A percentile compares a stretch with the other conserved stretches of the same genome.
phyloP scores from a whole-genome alignment of 2,888 invertebrate genomes.

The Orthonevra nobilis region DNA sequence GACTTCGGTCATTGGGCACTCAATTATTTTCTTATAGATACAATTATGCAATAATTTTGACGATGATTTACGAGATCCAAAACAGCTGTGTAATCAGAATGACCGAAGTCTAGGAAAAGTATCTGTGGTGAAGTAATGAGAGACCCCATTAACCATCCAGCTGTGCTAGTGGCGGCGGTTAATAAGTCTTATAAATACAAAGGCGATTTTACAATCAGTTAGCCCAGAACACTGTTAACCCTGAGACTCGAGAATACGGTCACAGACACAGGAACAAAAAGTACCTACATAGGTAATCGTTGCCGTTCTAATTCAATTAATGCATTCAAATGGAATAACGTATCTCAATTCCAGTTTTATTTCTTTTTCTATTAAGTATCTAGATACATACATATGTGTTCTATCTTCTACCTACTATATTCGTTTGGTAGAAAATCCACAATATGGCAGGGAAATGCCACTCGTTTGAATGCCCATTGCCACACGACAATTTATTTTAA shows the following conservation, averaged over 20 bases:
- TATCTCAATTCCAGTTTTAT: background rate
- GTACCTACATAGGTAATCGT: too few species aligned
- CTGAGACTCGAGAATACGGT: conserved; percentile 52
- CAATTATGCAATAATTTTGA: too few species aligned
- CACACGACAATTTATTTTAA: conserved; percentile 61
- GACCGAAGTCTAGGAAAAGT: too few species aligned
- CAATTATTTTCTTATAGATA: too few species aligned
- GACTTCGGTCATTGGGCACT: too few species aligned
- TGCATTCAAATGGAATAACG: conserved; percentile 26
- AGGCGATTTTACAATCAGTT: too few species aligned
- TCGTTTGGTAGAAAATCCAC: conserved; percentile 10
- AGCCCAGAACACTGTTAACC: conserved; percentile 51
- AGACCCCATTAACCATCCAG: too few species aligned
- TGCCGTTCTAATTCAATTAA: conserved; percentile 54
- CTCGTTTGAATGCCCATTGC: conserved; percentile 51
- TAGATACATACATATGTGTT: background rate
- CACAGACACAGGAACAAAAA: conserved; percentile 48
- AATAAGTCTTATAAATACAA: too few species aligned
- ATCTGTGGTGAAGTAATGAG: too few species aligned
- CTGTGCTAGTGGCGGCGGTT: too few species aligned
- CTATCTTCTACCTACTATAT: background rate
- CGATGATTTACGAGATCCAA: too few species aligned
- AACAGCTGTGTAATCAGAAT: too few species aligned
- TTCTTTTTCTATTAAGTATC: background rate
- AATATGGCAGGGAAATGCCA: conserved; percentile 46